phyloP scores from a whole-genome alignment of 2,888 invertebrate genomes.

The Acleris literana region DNA sequence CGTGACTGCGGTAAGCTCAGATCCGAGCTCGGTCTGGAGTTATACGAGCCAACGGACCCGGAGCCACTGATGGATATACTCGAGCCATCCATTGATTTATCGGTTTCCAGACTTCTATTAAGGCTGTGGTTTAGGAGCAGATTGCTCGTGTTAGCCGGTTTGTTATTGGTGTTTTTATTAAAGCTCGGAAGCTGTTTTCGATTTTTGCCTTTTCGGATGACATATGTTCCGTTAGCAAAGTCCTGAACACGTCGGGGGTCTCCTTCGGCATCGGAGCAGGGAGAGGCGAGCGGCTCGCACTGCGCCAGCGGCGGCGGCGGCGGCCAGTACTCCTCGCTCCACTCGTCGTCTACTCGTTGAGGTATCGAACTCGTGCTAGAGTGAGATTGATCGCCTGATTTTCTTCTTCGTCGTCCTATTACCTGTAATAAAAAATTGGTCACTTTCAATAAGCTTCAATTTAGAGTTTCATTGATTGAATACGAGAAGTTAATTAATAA shows the following conservation, averaged over 20 bases:
- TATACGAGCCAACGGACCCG: constrained; percentile 83
- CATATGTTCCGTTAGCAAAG: constrained; percentile 88
- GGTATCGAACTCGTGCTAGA: constrained; percentile 89
- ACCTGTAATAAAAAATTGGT: constrained; percentile 69
- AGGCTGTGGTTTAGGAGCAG: constrained; percentile 75
- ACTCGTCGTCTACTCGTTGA: constrained; percentile 84
- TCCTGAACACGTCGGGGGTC: constrained; percentile 68
- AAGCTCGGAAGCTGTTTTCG: constrained; percentile 86
- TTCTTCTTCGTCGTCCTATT: constrained; percentile 81
- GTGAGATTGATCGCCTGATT: constrained; percentile 83
- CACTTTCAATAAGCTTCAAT: no score
- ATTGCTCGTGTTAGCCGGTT: constrained; percentile 61
- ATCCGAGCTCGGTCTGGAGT: constrained; percentile 86
- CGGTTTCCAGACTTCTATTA: constrained; percentile 75
- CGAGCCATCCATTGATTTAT: constrained; percentile 77
- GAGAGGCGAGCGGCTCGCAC: constrained; percentile 86
- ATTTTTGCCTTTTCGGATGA: constrained; percentile 89
- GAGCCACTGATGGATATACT: constrained; percentile 80
- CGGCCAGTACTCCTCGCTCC: constrained; percentile 87
- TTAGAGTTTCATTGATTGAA: no score
- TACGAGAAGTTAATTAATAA: background rate
- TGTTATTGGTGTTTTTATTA: constrained; percentile 79
- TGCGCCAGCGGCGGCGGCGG: constrained; percentile 87
- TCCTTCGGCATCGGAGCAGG: constrained; percentile 84
- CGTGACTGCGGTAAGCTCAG: constrained; percentile 84